phyloP scores from a whole-genome alignment of 1,140 invertebrate genomes.

The Camponotus floridanus region DNA sequence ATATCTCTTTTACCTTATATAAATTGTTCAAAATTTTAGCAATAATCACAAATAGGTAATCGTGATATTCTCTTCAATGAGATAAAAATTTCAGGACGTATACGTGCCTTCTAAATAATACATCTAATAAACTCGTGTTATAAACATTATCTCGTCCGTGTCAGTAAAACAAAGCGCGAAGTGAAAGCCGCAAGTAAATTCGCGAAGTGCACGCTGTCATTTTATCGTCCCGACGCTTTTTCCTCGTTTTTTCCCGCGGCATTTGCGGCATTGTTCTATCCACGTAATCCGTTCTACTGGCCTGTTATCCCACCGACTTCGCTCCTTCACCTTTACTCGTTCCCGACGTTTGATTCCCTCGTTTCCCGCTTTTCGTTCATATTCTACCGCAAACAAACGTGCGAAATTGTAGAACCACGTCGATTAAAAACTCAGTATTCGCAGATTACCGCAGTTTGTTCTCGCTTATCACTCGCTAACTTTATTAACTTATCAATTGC shows the following conservation, averaged over 20 bases:
- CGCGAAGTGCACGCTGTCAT: slow-evolving; percentile 42
- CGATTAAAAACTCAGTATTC: slow-evolving; percentile 39
- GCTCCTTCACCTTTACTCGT: slow-evolving; percentile 51
- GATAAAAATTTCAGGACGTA: neutral
- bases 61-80: neutral
- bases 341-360: slow-evolving; percentile 41
- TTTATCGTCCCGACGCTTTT: slow-evolving; percentile 33
- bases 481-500: slow-evolving; percentile 1
- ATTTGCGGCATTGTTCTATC: slow-evolving; percentile 55
- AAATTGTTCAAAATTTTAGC: neutral
- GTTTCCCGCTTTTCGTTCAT: slow-evolving; percentile 34
- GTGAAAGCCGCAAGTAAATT: slow-evolving; percentile 45
- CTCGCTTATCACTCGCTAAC: neutral
- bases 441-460: slow-evolving; percentile 10
- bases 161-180: slow-evolving; percentile 37
- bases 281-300: slow-evolving; percentile 49
- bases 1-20: neutral
- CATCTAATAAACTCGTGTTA: slow-evolving; percentile 13
- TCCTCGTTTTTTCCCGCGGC: slow-evolving; percentile 31
- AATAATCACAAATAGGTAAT: neutral
- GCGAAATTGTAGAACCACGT: slow-evolving; percentile 35
- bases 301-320: slow-evolving; percentile 36
- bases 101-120: slow-evolving; percentile 12
- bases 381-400: slow-evolving; percentile 38
- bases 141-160: slow-evolving; percentile 24